Conservation (phyloP, 2,113 vertebrate genomes). For the Atherinomorus stipes region DNA sequence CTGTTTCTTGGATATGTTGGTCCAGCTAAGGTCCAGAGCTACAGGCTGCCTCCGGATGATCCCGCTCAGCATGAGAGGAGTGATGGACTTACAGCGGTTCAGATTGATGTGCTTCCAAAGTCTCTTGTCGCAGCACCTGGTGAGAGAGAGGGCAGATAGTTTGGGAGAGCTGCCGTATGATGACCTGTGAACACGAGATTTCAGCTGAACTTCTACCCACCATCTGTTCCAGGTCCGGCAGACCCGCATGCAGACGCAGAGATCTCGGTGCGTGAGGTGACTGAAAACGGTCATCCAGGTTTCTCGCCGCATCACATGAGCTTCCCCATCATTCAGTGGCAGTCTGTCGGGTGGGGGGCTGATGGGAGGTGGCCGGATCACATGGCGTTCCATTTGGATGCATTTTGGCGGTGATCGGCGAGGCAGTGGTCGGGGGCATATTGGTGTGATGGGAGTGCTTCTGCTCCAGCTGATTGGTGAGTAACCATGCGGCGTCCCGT, state of each 20-base stretch:
- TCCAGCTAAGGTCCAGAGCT: slow-evolving; percentile 96
- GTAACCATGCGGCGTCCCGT: slow-evolving; percentile 85
- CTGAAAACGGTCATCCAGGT: slow-evolving; percentile 95
- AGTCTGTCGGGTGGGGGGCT: slow-evolving; percentile 95
- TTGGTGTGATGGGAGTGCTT: slow-evolving; percentile 75
- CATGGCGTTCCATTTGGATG: slow-evolving; percentile 95
- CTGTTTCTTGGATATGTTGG: slow-evolving; percentile 98
- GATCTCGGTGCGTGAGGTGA: slow-evolving; percentile 92
- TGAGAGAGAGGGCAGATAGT: slow-evolving; percentile 40
- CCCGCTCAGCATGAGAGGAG: slow-evolving; percentile 95
- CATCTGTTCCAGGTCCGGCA: slow-evolving; percentile 99
- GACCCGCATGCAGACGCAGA: slow-evolving; percentile 97
- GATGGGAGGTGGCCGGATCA: slow-evolving; percentile 95
- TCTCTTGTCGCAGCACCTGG: slow-evolving; percentile 97
- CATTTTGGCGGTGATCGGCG: slow-evolving; percentile 92
- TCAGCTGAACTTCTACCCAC: slow-evolving; percentile 80
- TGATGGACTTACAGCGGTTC: slow-evolving; percentile 97
- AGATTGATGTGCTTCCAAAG: slow-evolving; percentile 95
- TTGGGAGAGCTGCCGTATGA: not conserved
- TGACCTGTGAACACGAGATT: not conserved
- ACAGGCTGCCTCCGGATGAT: slow-evolving; percentile 95
- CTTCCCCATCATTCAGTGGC: slow-evolving; percentile 87
- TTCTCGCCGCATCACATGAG: slow-evolving; percentile 93
- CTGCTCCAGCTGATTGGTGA: slow-evolving; percentile 82
- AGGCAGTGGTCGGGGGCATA: slow-evolving; percentile 81